phyloP scores from a whole-genome alignment of 2,113 vertebrate species.

The Bubalus kerabau region DNA sequence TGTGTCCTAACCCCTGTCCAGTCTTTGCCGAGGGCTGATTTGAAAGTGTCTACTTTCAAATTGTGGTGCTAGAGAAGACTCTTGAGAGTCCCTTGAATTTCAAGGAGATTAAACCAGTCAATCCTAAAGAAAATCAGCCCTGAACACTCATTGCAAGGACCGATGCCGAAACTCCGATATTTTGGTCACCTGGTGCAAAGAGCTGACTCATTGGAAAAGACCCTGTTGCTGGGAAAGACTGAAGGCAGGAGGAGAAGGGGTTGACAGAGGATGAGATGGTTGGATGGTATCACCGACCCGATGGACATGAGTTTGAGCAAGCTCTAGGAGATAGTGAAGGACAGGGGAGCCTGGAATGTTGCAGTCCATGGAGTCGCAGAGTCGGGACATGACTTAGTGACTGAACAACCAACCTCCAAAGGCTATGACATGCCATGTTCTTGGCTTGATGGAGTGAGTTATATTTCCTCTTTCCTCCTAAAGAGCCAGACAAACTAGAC shows the following conservation, averaged over 20 bases:
- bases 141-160: not conserved
- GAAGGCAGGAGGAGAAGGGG: not conserved
- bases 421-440: accelerated
- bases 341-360: not conserved
- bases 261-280: not conserved
- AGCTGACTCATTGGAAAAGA: not conserved
- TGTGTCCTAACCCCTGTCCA: not conserved
- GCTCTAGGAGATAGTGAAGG: not conserved
- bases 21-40: not conserved
- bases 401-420: not conserved
- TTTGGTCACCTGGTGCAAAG: not conserved
- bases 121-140: not conserved
- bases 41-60: not conserved
- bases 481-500: not conserved
- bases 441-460: not conserved
- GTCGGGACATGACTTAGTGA: not conserved
- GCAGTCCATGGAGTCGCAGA: not conserved
- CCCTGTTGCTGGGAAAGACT: not conserved
- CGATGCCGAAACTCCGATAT: not conserved
- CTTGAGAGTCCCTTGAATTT: not conserved
- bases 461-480: not conserved
- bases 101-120: not conserved
- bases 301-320: not conserved
- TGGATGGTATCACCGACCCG: not conserved
- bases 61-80: not conserved